phyloP scores from a whole-genome alignment of 2,797 vertebrate genomes.

The Lacerta bilineata region DNA sequence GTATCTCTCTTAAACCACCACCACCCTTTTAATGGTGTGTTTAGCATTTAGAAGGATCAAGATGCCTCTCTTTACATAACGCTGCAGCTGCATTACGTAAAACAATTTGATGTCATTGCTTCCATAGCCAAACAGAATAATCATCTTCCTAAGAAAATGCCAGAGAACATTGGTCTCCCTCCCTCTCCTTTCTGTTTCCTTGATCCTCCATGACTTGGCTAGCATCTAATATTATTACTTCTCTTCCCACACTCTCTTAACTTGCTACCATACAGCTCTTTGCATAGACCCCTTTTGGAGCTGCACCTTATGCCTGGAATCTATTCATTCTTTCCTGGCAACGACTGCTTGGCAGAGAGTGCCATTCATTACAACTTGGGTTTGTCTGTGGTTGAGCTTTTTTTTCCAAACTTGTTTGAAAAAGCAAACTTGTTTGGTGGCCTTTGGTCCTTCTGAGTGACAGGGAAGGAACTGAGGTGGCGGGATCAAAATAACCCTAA shows the following conservation, averaged over 20 bases:
- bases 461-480: not conserved
- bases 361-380: conserved; percentile 61
- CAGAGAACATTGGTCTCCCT: not conserved
- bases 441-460: not conserved
- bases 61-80: conserved; percentile 11
- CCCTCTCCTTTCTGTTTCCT: conserved; percentile 9
- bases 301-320: conserved; percentile 53
- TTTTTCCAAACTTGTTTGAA: not conserved
- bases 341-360: conserved; percentile 56
- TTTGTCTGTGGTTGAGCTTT: conserved; percentile 53
- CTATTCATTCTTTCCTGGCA: conserved; percentile 70
- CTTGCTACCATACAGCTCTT: conserved; percentile 50
- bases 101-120: conserved; percentile 18
- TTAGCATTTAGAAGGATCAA: not conserved
- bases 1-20: too few relatives aligned
- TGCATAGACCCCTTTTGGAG: conserved; percentile 37
- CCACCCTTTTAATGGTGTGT: not conserved
- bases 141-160: conserved; percentile 26
- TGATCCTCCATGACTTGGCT: conserved; percentile 47
- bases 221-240: conserved; percentile 34
- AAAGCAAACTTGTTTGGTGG: not conserved
- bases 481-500: not conserved
- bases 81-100: conserved; percentile 14
- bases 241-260: not conserved
- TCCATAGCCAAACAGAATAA: conserved; percentile 15